Evolutionary conservation across 2,113 vertebrate species (phyloP).

Genomic region (Cebidichthys violaceus): DNA sequence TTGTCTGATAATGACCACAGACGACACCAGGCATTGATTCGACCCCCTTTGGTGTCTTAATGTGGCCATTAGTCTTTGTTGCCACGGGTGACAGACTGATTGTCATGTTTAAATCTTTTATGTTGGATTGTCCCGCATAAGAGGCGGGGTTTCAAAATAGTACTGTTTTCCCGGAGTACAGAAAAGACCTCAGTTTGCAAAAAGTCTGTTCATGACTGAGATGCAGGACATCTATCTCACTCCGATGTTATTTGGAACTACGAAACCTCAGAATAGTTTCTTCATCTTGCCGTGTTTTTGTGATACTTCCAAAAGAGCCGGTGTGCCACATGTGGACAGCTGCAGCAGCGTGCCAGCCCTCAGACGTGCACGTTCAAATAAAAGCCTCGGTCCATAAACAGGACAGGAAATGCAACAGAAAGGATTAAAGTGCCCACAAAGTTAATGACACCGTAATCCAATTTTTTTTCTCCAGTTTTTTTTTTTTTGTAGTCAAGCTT

Average conservation of each 20-base stretch:
- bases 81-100: too few species aligned
- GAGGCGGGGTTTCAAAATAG: too few species aligned
- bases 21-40: neutral
- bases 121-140: too few species aligned
- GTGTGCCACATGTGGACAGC: neutral
- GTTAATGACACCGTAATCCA: constrained; percentile 53
- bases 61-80: neutral
- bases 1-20: neutral
- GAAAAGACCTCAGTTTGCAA: too few species aligned
- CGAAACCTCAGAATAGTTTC: neutral
- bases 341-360: neutral
- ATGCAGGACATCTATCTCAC: neutral
- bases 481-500: constrained; percentile 13
- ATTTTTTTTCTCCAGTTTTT: constrained; percentile 20
- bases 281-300: neutral
- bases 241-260: neutral
- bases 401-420: constrained; percentile 41
- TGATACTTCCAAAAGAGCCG: neutral
- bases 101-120: too few species aligned
- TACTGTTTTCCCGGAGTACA: too few species aligned
- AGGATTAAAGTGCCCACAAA: constrained; percentile 46
- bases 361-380: neutral
- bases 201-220: too few species aligned
- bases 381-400: constrained; percentile 18
- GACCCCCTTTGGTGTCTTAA: neutral